phyloP scores from a whole-genome alignment of 2,113 vertebrate species.

The Cacatua alba region DNA sequence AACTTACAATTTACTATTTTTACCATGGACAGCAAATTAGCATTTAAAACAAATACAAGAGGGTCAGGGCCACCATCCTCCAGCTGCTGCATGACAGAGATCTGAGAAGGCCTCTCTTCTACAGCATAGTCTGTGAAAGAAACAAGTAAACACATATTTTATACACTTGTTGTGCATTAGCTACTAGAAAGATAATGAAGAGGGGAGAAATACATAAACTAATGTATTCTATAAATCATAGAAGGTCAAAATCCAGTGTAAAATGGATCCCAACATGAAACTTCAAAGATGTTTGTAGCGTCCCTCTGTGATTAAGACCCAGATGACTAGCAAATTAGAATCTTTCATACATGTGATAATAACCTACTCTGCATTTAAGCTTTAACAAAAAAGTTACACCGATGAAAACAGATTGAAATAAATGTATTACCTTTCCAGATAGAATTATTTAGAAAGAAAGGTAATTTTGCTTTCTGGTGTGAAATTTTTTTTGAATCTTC shows the following conservation, averaged over 20 bases:
- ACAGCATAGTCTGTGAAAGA: slow-evolving; percentile 90
- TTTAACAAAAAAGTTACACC: neutral
- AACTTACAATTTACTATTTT: slow-evolving; percentile 99
- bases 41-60: slow-evolving; percentile 97
- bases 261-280: neutral
- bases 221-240: neutral
- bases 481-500: neutral
- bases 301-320: neutral
- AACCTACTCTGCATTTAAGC: neutral
- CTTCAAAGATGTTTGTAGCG: neutral
- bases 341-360: neutral
- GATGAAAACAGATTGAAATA: neutral
- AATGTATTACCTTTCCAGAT: neutral
- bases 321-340: neutral
- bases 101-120: slow-evolving; percentile 94
- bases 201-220: neutral
- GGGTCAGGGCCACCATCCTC: slow-evolving; percentile 94
- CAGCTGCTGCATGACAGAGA: slow-evolving; percentile 94
- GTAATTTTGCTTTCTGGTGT: neutral
- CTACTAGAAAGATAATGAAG: neutral
- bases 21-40: slow-evolving; percentile 97
- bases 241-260: neutral
- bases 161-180: neutral
- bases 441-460: neutral
- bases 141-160: slow-evolving; percentile 1